Base-by-base conservation (phyloP, 2,888 invertebrate species). In the Cheiracanthium punctorium region DNA sequence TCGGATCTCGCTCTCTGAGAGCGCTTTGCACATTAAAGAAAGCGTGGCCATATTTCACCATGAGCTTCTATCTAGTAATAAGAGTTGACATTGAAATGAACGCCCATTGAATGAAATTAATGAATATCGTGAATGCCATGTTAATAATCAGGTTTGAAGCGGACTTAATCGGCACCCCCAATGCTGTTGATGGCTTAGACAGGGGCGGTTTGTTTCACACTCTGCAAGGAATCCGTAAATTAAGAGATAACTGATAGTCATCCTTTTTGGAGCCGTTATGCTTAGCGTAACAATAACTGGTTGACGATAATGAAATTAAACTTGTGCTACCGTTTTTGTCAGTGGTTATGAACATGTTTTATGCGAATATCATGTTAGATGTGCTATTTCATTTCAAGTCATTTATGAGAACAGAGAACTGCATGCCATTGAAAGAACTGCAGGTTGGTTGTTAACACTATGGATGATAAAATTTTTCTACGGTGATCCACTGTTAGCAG, bases 71-170 rank as follows among this genome's bases (percentile, higher is more conserved):
- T 8, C 20, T 24, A 58, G 58, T 58, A 58, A 58, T 58, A 58
- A 58, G 58, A 58, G 58, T 58, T 58, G 58, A 58, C 58, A 58
- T 58, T 58, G 58, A 58, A 58, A 58, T 58, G 58, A 58, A 58
- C 58, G 58, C 58, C 58, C 58, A 58, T 58, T 20, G 58, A 58
- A 58, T 58, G 24, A 58, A 24, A 58, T 58, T 58, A 58, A 58
- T 58, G 58, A 24, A 12, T 24, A 24, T 58, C 58, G 58, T 58
- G 58, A 17, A 58, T 58, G 24, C 58, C 58, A 58, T 58, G 58
- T 58, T 58, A 58, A 58, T 58, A 58, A 58, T 58, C 58, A 58
- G 20, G 58, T 24, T 58, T 24, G 24, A 58, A 58, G 58, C 58
- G 4, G 20, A 58, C 58, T 58, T 58, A 58, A 58, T 58, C 24